Evolutionary conservation across 2,113 vertebrate genomes (phyloP).

Genomic region (Calidris pygmaea): DNA sequence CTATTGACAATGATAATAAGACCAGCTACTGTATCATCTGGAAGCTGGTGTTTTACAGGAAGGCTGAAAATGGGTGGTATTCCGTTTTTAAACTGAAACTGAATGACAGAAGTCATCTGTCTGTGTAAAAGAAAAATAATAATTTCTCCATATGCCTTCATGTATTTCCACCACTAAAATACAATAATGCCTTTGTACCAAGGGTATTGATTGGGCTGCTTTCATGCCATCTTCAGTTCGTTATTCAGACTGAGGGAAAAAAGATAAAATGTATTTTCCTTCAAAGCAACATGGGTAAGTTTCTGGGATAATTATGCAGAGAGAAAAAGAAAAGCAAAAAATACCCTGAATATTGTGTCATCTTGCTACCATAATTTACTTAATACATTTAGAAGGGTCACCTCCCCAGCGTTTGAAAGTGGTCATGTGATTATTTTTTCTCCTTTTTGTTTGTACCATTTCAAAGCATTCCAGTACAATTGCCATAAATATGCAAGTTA

Average conservation of each 20-base stretch:
- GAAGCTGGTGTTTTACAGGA: conserved; percentile 63
- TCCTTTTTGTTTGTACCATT: conserved; percentile 4
- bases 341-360: background rate
- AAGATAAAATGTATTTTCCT: background rate
- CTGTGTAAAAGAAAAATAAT: conserved; percentile 49
- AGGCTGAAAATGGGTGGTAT: conserved; percentile 39
- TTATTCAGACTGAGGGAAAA: conserved; percentile 4
- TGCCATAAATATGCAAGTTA: conserved; percentile 44
- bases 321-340: background rate
- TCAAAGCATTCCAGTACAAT: conserved; percentile 49
- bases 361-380: background rate
- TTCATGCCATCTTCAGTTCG: conserved; percentile 32
- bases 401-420: background rate
- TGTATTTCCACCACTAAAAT: background rate
- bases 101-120: conserved; percentile 60
- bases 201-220: background rate
- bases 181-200: background rate
- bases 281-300: background rate
- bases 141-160: conserved; percentile 13
- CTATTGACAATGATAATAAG: conserved; percentile 98
- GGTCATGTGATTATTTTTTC: background rate
- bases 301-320: background rate
- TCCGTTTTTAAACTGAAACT: conserved; percentile 33
- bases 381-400: background rate
- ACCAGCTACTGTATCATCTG: conserved; percentile 69